Percentiles rank a stretch among this genome's conserved stretches.
Evolutionary conservation across 1,140 invertebrate genomes (phyloP).

Genomic region (Kradibia gibbosae): DNA sequence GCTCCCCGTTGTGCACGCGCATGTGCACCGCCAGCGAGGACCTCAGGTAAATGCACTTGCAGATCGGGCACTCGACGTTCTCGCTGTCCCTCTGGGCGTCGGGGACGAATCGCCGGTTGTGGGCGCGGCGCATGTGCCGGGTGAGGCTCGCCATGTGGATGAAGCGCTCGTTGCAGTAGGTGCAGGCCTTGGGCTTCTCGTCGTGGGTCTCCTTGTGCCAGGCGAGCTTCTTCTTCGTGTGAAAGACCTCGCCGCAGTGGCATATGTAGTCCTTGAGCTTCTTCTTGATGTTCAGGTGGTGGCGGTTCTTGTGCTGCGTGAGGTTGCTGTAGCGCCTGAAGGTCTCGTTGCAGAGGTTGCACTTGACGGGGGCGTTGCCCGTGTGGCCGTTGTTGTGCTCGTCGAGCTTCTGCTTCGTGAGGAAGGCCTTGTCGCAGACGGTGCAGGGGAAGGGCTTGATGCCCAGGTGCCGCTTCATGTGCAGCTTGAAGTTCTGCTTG

Average conservation of each 20-base stretch:
- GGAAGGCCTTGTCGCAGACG: constrained; percentile 86
- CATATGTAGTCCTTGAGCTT: constrained; percentile 85
- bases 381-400: constrained; percentile 89
- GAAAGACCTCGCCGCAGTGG: constrained; percentile 85
- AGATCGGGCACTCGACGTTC: constrained; percentile 86
- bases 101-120: constrained; percentile 84
- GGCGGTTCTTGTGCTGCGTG: constrained; percentile 85
- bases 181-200: constrained; percentile 85
- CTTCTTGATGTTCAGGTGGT: constrained; percentile 79
- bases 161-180: constrained; percentile 87
- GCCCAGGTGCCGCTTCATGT: constrained; percentile 84
- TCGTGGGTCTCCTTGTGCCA: constrained; percentile 92
- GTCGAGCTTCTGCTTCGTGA: constrained; percentile 83
- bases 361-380: constrained; percentile 85
- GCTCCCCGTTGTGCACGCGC: constrained; percentile 82
- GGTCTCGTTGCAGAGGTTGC: constrained; percentile 85
- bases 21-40: constrained; percentile 87
- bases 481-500: constrained; percentile 81
- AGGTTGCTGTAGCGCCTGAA: constrained; percentile 89
- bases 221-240: constrained; percentile 84
- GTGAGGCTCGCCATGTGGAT: constrained; percentile 86
- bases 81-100: constrained; percentile 75
- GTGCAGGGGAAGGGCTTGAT: constrained; percentile 85
- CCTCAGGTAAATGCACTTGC: constrained; percentile 84
- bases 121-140: constrained; percentile 85